Conservation (phyloP, 2,113 vertebrate species). For the Sardina pilchardus region DNA sequence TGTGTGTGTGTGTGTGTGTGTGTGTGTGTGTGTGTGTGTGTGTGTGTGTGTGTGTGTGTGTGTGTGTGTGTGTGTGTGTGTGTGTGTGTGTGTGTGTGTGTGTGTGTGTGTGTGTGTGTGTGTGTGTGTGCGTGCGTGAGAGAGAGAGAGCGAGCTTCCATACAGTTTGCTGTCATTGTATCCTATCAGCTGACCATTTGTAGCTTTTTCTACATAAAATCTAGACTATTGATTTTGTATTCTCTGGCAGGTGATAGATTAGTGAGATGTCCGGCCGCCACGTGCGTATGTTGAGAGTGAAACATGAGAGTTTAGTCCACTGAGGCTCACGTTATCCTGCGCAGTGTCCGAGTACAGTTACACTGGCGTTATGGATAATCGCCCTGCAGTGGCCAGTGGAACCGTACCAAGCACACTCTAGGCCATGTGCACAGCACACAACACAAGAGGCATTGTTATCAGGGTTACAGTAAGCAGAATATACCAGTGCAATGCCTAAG, state of each 20-base stretch:
- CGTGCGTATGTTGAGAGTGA: not conserved
- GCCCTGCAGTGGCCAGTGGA: not conserved
- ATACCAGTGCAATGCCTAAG: not conserved
- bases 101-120: not conserved
- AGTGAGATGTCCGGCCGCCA: not conserved
- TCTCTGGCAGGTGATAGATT: not conserved
- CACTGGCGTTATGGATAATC: not conserved
- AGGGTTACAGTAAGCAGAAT: conserved; percentile 40
- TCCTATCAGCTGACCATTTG: not conserved
- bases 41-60: conserved; percentile 28
- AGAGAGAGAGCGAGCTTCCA: not conserved
- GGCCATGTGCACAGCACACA: not conserved
- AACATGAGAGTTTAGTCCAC: conserved; percentile 15
- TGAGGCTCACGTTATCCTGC: conserved; percentile 29
- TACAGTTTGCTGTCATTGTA: not conserved
- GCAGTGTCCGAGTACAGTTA: not conserved
- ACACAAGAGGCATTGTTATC: conserved; percentile 62
- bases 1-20: conserved; percentile 18
- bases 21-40: not conserved
- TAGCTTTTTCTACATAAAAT: not conserved
- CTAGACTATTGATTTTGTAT: not conserved
- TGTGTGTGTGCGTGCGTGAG: conserved; percentile 8
- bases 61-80: conserved; percentile 18
- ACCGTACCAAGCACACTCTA: conserved; percentile 61
- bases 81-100: not conserved